phyloP scores from a whole-genome alignment of 1,140 invertebrate species.

The Homalodisca vitripennis region DNA sequence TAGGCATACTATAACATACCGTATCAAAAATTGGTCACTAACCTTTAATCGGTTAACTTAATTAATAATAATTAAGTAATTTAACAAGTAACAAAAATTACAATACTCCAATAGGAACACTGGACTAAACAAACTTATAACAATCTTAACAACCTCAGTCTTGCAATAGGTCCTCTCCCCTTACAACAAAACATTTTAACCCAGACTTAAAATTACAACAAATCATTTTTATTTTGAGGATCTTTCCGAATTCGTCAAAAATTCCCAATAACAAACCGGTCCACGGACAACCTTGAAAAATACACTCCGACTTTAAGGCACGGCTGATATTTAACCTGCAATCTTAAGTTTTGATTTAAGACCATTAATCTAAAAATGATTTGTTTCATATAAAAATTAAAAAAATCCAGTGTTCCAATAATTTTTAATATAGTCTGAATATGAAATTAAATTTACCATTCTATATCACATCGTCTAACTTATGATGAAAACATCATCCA shows the following conservation, averaged over 20 bases:
- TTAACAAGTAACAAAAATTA: constrained; percentile 23
- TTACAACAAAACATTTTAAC: constrained; percentile 17
- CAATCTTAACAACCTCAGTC: constrained; percentile 30
- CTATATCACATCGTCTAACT: constrained; percentile 15
- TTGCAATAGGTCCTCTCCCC: constrained; percentile 18
- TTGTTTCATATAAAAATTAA: constrained; percentile 3
- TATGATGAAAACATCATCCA: constrained; percentile 21
- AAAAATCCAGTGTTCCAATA: constrained; percentile 22
- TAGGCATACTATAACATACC: constrained; percentile 26
- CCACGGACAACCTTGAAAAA: constrained; percentile 31
- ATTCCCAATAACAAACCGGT: constrained; percentile 16
- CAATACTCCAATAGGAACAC: constrained; percentile 23
- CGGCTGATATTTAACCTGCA: constrained; percentile 33
- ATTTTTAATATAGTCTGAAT: not conserved
- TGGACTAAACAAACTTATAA: constrained; percentile 28
- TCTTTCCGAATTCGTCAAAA: constrained; percentile 14
- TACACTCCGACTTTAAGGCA: constrained; percentile 32
- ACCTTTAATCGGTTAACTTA: constrained; percentile 20
- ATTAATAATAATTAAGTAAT: too few relatives aligned
- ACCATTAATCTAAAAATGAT: constrained; percentile 21
- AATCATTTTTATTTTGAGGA: constrained; percentile 8
- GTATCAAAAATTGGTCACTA: constrained; percentile 26
- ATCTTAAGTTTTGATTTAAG: constrained; percentile 10
- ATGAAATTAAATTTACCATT: constrained; percentile 3
- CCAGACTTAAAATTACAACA: not conserved